Conservation (phyloP, 2,797 vertebrate species). For the Paratrypauchen microcephalus region DNA sequence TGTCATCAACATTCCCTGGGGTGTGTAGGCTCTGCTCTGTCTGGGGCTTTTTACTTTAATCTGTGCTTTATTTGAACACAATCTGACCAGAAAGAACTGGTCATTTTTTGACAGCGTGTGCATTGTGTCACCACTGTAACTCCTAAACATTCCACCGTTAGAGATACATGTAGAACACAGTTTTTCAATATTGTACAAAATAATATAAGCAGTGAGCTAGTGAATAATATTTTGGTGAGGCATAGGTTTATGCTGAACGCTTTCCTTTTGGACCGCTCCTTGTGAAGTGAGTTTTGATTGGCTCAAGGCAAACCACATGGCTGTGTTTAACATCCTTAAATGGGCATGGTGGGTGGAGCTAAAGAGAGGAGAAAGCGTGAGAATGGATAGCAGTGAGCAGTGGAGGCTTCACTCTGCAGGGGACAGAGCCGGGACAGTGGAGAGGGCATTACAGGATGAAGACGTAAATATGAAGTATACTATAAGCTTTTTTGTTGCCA, state of each 20-base stretch:
- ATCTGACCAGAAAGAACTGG: too few relatives aligned
- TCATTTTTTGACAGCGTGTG: too few relatives aligned
- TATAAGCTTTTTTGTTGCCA: neutral
- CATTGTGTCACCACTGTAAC: too few relatives aligned
- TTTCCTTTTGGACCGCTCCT: slow-evolving; percentile 66
- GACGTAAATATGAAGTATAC: neutral
- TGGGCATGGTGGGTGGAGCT: slow-evolving; percentile 70
- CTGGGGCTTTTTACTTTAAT: too few relatives aligned
- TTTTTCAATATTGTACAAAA: neutral
- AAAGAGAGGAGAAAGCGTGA: slow-evolving; percentile 43
- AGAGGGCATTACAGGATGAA: slow-evolving; percentile 17
- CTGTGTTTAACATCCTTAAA: slow-evolving; percentile 71
- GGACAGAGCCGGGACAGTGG: slow-evolving; percentile 44
- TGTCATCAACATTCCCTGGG: too few relatives aligned
- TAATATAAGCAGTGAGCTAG: neutral
- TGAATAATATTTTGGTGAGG: neutral
- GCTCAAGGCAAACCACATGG: slow-evolving; percentile 82
- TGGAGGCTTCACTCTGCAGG: slow-evolving; percentile 63
- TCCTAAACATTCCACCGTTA: too few relatives aligned
- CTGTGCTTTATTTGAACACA: too few relatives aligned
- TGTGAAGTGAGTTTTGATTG: slow-evolving; percentile 78
- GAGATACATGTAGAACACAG: neutral
- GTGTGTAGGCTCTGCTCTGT: too few relatives aligned
- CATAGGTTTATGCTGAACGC: slow-evolving; percentile 6
- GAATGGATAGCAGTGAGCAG: slow-evolving; percentile 51